Evolutionary conservation across 1,140 invertebrate species (phyloP).

Genomic region (Drosophila hydei): DNA sequence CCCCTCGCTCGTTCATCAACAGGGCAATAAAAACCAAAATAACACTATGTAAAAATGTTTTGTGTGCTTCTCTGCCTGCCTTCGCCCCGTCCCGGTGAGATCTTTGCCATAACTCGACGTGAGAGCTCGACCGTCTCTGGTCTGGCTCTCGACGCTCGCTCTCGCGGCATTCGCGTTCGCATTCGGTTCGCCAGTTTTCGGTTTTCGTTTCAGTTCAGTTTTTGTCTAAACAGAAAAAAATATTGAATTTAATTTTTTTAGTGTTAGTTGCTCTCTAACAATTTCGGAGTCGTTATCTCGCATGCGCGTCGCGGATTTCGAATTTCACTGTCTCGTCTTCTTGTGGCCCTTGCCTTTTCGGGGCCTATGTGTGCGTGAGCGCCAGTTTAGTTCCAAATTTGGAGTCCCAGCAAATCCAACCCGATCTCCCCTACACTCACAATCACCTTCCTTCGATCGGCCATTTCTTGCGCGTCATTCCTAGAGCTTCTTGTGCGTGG

Average conservation of each 20-base stretch:
- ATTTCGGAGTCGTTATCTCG: slow-evolving; percentile 83
- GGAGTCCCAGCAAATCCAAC: slow-evolving; percentile 5
- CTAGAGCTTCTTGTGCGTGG: background rate
- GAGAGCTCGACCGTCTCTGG: slow-evolving; percentile 32
- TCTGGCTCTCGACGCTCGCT: slow-evolving; percentile 38
- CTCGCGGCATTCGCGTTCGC: slow-evolving; percentile 66
- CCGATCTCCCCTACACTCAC: background rate
- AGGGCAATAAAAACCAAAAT: slow-evolving; percentile 76
- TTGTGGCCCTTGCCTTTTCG: slow-evolving; percentile 5
- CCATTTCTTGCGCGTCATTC: background rate
- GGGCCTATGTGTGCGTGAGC: slow-evolving; percentile 5
- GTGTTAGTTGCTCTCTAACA: slow-evolving; percentile 84
- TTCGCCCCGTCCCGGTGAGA: slow-evolving; percentile 1
- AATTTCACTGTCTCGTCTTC: slow-evolving; percentile 17
- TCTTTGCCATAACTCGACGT: slow-evolving; percentile 31
- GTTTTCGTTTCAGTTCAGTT: slow-evolving; percentile 70
- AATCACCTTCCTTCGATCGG: background rate
- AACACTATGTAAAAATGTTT: slow-evolving; percentile 81
- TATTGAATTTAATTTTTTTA: slow-evolving; percentile 84
- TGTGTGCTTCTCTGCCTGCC: slow-evolving; percentile 56
- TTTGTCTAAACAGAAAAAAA: slow-evolving; percentile 83
- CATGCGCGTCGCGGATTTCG: slow-evolving; percentile 75
- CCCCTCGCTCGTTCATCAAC: slow-evolving; percentile 34
- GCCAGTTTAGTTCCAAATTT: slow-evolving; percentile 14
- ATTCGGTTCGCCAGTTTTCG: slow-evolving; percentile 68